Conservation (phyloP, 2,888 invertebrate species). For the Allolobophora icterica region DNA sequence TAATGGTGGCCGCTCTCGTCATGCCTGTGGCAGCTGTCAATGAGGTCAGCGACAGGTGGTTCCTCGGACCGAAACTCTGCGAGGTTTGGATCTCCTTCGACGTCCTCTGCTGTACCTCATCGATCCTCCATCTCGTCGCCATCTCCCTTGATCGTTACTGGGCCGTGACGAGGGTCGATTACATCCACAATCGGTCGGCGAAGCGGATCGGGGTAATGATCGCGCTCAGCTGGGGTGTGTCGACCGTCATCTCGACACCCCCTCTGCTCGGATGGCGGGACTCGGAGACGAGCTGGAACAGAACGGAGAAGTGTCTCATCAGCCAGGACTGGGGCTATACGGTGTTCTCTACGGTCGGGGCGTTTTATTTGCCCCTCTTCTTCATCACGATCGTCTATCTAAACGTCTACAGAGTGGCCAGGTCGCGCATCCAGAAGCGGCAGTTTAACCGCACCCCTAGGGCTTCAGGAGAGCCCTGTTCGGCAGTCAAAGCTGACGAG, state of each 20-base stretch:
- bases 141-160: constrained; percentile 96
- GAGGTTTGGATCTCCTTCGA: constrained; percentile 98
- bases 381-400: constrained; percentile 94
- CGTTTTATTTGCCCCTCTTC: constrained; percentile 93
- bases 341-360: constrained; percentile 94
- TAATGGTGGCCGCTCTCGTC: constrained; percentile 91
- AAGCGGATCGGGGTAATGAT: constrained; percentile 82
- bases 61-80: constrained; percentile 68
- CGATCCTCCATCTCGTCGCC: constrained; percentile 93
- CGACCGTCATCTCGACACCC: constrained; percentile 89
- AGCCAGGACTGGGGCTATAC: constrained; percentile 80
- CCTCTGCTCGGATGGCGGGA: constrained; percentile 72
- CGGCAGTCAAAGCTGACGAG: not conserved
- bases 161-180: constrained; percentile 97
- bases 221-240: constrained; percentile 87
- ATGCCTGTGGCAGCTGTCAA: constrained; percentile 67
- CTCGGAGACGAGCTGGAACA: constrained; percentile 31
- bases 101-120: constrained; percentile 88
- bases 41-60: constrained; percentile 56
- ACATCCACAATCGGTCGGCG: constrained; percentile 89
- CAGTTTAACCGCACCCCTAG: constrained; percentile 50
- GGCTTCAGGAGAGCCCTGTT: not conserved
- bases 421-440: constrained; percentile 77
- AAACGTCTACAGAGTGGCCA: constrained; percentile 92
- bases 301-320: constrained; percentile 76